Percentiles rank a stretch among this genome's conserved stretches.
phyloP scores from a whole-genome alignment of 2,797 vertebrate genomes.

The Dicrostonyx torquatus region DNA sequence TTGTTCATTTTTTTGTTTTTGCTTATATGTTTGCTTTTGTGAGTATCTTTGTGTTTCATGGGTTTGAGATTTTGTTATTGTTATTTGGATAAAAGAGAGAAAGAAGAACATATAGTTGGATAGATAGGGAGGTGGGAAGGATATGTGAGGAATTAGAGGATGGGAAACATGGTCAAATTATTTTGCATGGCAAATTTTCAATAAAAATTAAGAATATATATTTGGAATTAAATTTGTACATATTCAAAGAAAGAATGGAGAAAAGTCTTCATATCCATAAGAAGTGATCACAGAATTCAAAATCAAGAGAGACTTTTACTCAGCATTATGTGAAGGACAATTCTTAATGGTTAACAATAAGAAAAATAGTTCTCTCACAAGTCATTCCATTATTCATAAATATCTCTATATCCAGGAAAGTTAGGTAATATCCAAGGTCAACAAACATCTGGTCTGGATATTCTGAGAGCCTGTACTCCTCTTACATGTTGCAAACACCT shows the following conservation, averaged over 20 bases:
- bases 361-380: conserved; percentile 31
- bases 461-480: not conserved
- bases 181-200: not conserved
- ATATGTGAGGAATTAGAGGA: not conserved
- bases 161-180: not conserved
- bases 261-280: not conserved
- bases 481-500: not conserved
- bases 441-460: not conserved
- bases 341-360: not conserved
- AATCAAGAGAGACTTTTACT: conserved; percentile 57
- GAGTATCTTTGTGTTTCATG: not conserved
- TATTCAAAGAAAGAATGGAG: not conserved
- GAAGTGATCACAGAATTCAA: conserved; percentile 33
- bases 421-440: not conserved
- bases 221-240: not conserved
- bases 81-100: not conserved
- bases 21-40: not conserved
- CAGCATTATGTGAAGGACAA: not conserved
- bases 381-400: conserved; percentile 45
- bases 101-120: not conserved
- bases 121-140: not conserved
- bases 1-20: not conserved
- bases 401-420: not conserved
- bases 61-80: not conserved
- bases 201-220: not conserved